A percentile compares a stretch with the other conserved stretches of the same genome.
These are phyloP conservation scores for Exocentrus adspersus DNA, from an alignment of 2,888 invertebrate species.

Conservation along the genomic window DNA sequence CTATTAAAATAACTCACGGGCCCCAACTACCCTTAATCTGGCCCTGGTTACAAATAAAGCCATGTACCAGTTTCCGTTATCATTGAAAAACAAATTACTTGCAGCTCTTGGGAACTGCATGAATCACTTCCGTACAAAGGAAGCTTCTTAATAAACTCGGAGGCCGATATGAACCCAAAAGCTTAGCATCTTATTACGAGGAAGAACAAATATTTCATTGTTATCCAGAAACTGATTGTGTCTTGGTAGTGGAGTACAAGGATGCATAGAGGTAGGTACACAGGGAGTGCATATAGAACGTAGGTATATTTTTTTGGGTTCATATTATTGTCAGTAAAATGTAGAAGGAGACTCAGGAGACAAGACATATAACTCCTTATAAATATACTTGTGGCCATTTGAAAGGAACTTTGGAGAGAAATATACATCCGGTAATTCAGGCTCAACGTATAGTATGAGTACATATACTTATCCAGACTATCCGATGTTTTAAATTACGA, in stretches of 20 bases:
- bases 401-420: too few relatives aligned
- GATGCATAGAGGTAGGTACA: too few relatives aligned
- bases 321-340: too few relatives aligned
- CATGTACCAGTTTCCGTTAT: not conserved
- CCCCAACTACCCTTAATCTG: too few relatives aligned
- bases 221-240: conserved; percentile 19
- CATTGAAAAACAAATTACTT: conserved; percentile 13
- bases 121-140: conserved; percentile 16
- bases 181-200: conserved; percentile 23
- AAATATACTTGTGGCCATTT: too few relatives aligned
- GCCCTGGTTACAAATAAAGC: not conserved
- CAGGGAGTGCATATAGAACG: not conserved
- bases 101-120: conserved; percentile 1
- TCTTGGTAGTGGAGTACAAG: not conserved
- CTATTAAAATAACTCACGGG: too few relatives aligned
- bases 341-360: too few relatives aligned
- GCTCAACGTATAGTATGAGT: conserved; percentile 16
- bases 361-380: too few relatives aligned
- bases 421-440: not conserved
- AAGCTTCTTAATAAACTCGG: conserved; percentile 13
- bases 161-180: conserved; percentile 19
- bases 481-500: conserved; percentile 23
- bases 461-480: conserved; percentile 22
- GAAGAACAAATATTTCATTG: conserved; percentile 25
- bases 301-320: not conserved